Base-by-base conservation (phyloP, 2,888 invertebrate genomes). In the Andrena haemorrhoa region DNA sequence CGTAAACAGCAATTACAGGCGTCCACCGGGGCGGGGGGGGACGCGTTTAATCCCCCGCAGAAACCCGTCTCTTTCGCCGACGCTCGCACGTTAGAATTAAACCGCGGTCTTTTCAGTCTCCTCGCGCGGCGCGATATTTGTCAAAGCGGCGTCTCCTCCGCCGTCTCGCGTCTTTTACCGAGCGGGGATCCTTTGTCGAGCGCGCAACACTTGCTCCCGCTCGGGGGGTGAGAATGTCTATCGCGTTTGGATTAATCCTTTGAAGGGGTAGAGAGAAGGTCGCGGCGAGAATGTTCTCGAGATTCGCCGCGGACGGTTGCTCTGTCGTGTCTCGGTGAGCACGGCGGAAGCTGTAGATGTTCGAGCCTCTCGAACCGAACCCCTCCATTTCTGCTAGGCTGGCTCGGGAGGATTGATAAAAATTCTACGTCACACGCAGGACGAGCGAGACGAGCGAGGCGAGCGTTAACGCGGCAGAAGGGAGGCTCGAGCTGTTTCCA, bases 331-430 rank as follows among this genome's bases (percentile, higher is more conserved):
- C 64, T 78, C 68, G 29, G 75, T 70, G 70, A 75, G 64, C 79
- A 58, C 35, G 63, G 61, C 83, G 86, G 86, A 86, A 86, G 81
- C 77, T 86, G 78, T 72, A 76, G 83, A 75, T 29, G 79, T 86
- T 84, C 75, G 70, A 76, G 86, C 75, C 60, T 71, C 82, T 71
- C 82, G 64, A 72, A 69, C 61, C 77, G 70, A 76, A 70, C 76
- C 74, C 63, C 68, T 74, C 69, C 61, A 72, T 86, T 84, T 86
- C 78, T 80, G 78, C 87, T 76, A 76, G 86, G 80, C 76, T 86
- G 83, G 53, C 69, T 73, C 49, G 69, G 69, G 63, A 75, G 69
- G 63, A 75, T 82, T 69, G 80, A 86, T 84, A 72, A 84, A 75
- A 82, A 82, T 82, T 86, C 84, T 29, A 64, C 56, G 61, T 79